Percentiles rank a stretch among this genome's conserved stretches.
phyloP scores from a whole-genome alignment of 2,797 vertebrate species.

The Gymnopithys bicolor region DNA sequence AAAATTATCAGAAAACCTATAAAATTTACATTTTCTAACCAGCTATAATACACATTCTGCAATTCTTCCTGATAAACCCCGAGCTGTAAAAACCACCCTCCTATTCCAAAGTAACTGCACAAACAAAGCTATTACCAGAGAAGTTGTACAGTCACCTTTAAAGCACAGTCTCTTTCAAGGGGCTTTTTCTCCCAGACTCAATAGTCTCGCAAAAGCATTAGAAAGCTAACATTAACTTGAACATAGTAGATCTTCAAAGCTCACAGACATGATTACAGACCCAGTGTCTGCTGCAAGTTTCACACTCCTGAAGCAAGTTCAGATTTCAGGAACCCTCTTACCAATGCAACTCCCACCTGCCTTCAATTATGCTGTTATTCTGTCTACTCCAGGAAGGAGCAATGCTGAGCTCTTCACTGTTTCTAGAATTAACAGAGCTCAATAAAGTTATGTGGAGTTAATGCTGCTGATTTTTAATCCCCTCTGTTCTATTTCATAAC shows the following conservation, averaged over 20 bases:
- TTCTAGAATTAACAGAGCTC: neutral
- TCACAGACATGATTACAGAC: neutral
- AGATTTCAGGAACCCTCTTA: neutral
- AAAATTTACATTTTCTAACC: neutral
- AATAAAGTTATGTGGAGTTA: neutral
- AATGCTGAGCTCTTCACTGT: neutral
- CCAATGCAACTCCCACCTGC: neutral
- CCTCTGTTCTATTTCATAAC: neutral
- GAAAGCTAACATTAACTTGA: neutral
- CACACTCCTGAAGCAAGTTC: neutral
- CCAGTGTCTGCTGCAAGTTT: rapidly evolving
- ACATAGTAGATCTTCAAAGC: neutral
- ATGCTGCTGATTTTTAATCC: neutral
- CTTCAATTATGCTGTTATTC: rapidly evolving
- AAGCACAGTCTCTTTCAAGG: neutral
- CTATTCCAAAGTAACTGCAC: neutral
- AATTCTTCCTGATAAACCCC: rapidly evolving
- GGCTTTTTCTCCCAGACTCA: neutral
- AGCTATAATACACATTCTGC: neutral
- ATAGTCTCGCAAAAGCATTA: rapidly evolving
- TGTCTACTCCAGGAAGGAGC: neutral
- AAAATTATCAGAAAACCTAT: neutral
- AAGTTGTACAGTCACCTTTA: neutral
- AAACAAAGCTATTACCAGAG: neutral
- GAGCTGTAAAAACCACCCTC: neutral